Evolutionary conservation across 1,140 invertebrate genomes (phyloP).

Genomic region (Drosophila trapezifrons): DNA sequence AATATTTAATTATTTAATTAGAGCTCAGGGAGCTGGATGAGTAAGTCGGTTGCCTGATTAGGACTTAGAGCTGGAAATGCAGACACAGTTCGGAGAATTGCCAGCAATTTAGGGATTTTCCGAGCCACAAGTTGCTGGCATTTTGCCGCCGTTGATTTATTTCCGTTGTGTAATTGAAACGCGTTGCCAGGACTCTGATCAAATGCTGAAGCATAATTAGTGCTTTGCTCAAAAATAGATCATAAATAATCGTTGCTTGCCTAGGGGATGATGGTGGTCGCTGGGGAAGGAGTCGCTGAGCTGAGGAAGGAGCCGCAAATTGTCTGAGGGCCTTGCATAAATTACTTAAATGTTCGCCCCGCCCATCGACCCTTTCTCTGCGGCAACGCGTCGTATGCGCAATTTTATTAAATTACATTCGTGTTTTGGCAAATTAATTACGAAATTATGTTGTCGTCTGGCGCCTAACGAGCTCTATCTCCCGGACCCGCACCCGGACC

Average conservation of each 20-base stretch:
- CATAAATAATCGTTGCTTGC: conserved; percentile 75
- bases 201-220: conserved; percentile 75
- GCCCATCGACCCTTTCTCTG: conserved; percentile 20
- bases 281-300: conserved; percentile 35
- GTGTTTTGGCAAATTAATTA: conserved; percentile 83
- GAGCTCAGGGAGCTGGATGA: background rate
- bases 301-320: conserved; percentile 52
- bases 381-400: conserved; percentile 74
- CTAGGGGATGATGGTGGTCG: conserved; percentile 20
- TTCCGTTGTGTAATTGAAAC: conserved; percentile 74
- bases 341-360: conserved; percentile 70
- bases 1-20: conserved; percentile 37
- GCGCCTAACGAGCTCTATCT: conserved; percentile 62
- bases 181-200: conserved; percentile 55
- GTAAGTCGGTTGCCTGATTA: background rate
- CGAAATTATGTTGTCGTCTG: conserved; percentile 80
- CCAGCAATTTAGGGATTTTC: conserved; percentile 14
- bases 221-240: conserved; percentile 77
- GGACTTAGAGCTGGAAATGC: background rate
- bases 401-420: conserved; percentile 83
- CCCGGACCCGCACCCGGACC: conserved; percentile 8
- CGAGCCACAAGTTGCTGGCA: conserved; percentile 20
- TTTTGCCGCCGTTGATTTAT: conserved; percentile 65
- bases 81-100: conserved; percentile 14
- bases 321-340: conserved; percentile 67